A percentile compares a stretch with the other conserved stretches of the same genome.
Conservation (phyloP, 2,113 vertebrate genomes). For the Phyllostomus discolor region DNA sequence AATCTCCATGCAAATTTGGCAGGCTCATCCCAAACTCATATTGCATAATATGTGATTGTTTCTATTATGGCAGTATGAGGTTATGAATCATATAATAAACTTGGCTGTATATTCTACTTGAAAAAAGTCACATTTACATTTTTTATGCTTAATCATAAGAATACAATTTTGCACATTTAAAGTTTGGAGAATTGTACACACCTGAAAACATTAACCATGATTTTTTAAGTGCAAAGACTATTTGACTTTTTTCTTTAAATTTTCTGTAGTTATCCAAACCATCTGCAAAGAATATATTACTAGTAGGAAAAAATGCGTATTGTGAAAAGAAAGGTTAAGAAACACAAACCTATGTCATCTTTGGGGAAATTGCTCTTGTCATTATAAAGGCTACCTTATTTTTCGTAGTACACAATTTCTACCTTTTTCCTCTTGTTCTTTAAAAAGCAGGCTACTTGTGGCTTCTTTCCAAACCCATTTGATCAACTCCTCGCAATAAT, state of each 20-base stretch:
- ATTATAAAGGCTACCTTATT: background rate
- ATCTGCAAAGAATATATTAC: background rate
- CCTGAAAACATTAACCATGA: background rate
- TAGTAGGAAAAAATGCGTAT: background rate
- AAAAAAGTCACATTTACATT: conserved; percentile 33
- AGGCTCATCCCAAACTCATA: background rate
- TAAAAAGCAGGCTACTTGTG: background rate
- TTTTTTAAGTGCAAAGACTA: background rate
- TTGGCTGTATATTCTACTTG: background rate
- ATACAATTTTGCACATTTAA: background rate
- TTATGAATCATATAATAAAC: background rate
- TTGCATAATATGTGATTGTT: background rate
- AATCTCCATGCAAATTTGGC: conserved; percentile 27
- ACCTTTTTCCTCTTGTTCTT: background rate
- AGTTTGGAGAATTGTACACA: background rate
- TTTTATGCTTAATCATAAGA: conserved; percentile 11
- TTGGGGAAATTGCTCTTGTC: background rate
- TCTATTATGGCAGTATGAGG: background rate
- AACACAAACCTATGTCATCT: background rate
- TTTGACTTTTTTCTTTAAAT: background rate
- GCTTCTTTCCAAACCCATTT: background rate
- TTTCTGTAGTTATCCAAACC: background rate
- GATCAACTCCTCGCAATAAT: background rate
- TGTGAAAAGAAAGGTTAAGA: background rate
- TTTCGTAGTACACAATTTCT: background rate